Evolutionary conservation across 2,797 vertebrate genomes (phyloP).

Genomic region (Delichon dasypus): DNA sequence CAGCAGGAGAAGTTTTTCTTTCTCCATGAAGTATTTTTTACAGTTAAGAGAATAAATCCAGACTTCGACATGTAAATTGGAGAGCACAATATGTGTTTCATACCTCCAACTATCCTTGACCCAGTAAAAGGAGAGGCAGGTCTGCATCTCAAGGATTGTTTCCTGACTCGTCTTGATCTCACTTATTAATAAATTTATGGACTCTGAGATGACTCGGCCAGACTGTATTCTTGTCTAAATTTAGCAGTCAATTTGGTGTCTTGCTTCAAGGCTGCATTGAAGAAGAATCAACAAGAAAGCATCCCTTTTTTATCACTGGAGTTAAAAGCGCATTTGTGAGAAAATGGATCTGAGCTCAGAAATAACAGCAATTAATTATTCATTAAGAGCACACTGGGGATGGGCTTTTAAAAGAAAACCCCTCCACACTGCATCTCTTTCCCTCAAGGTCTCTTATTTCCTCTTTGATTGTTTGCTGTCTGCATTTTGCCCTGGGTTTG

Average conservation of each 20-base stretch:
- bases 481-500: background rate
- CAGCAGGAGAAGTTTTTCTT: background rate
- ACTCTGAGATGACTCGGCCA: background rate
- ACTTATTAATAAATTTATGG: constrained; percentile 61
- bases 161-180: constrained; percentile 3
- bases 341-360: constrained; percentile 45
- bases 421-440: background rate
- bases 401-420: background rate
- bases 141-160: background rate
- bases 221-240: constrained; percentile 51
- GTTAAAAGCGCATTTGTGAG: constrained; percentile 39
- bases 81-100: background rate
- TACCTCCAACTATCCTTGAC: background rate
- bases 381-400: background rate
- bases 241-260: constrained; percentile 66
- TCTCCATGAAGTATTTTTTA: background rate
- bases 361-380: constrained; percentile 56
- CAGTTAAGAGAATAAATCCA: background rate
- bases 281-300: constrained; percentile 5
- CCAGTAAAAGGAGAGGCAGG: constrained; percentile 21
- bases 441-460: background rate
- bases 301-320: background rate
- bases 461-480: background rate
- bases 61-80: background rate
- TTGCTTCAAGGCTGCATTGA: constrained; percentile 20